Evolutionary conservation across 1,140 invertebrate genomes (phyloP), one percentile per base, ranked within the genome.

Genomic region (Coelopa frigida): DNA sequence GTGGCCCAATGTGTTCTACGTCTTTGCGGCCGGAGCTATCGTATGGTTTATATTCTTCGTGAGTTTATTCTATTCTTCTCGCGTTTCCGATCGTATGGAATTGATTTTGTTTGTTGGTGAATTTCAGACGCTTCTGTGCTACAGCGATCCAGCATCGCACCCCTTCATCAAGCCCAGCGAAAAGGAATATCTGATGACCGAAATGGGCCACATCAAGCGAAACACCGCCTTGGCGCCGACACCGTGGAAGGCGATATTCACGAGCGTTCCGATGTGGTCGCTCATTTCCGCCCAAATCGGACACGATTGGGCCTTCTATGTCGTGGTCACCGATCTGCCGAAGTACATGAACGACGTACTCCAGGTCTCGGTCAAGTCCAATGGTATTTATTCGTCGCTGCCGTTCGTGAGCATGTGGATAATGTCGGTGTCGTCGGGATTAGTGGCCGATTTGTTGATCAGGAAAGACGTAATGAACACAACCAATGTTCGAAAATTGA

Each of bases 251-350:
- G 73, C 78, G 5, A 79, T 88, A 18, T 68, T 94, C 0, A 85
- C 78, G 7, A 94, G 85, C 3, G 68, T 77, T 10, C 83, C 85
- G 3, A 73, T 88, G 17, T 84, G 82, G 78, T 83, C 84, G 0
- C 62, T 89, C n/a, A 73, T 88, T 2, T 74, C 75, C 37, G 84
- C 89, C 7, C 73, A 73, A 49, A 77, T 91, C 57, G 87, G 88
- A 10, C 88, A 94, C 70, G 90, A 94, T 70, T 96, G 91, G 90
- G 89, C 87, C 23, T 90, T 93, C 67, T 95, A 94, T 63, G 94
- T 89, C 2, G 85, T 94, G 78, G 80, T 94, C 0, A 93, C 89
- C 5, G 87, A 91, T 66, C 71, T 97, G 15, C 93, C 93, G 1
- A 89, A 88, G 76, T 97, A 93, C 70, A 86, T 97, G 81, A 83